Evolutionary conservation across 2,113 vertebrate genomes (phyloP).

Genomic region (Parus major): DNA sequence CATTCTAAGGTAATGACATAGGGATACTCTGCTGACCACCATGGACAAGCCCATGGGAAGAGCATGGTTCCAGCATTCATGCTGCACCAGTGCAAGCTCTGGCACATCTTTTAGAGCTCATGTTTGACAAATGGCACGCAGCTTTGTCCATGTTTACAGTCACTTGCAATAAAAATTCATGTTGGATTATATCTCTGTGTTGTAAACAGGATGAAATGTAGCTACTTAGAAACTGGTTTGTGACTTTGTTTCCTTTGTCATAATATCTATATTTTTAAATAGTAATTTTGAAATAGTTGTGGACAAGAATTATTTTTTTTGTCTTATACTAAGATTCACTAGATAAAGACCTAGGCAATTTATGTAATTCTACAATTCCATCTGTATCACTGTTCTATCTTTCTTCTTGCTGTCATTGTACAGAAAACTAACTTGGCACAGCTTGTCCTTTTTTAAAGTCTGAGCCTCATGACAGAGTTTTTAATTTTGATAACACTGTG

Average conservation of each 20-base stretch:
- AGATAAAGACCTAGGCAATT: not conserved
- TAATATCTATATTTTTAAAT: not conserved
- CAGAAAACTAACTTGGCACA: not conserved
- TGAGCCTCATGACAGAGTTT: not conserved
- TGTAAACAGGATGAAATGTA: not conserved
- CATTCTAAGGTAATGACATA: not conserved
- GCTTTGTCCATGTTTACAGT: not conserved
- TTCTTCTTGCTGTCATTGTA: not conserved
- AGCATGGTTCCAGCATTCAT: not conserved
- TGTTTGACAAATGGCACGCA: not conserved
- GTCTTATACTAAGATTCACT: not conserved
- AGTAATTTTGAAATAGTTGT: not conserved
- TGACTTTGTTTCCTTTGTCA: not conserved
- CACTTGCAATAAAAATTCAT: not conserved
- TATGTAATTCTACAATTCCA: not conserved
- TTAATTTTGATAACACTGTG: not conserved
- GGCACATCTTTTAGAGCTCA: not conserved
- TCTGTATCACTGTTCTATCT: not conserved
- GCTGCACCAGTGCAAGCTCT: not conserved
- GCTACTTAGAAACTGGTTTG: not conserved
- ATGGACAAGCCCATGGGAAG: not conserved
- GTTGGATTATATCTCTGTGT: not conserved
- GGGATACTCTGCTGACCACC: not conserved
- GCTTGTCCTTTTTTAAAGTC: not conserved
- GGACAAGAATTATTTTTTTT: not conserved